A percentile compares a stretch with the other conserved stretches of the same genome.
Evolutionary conservation across 2,888 invertebrate species (phyloP).

Genomic region (Enoplolaimus lenunculus): DNA sequence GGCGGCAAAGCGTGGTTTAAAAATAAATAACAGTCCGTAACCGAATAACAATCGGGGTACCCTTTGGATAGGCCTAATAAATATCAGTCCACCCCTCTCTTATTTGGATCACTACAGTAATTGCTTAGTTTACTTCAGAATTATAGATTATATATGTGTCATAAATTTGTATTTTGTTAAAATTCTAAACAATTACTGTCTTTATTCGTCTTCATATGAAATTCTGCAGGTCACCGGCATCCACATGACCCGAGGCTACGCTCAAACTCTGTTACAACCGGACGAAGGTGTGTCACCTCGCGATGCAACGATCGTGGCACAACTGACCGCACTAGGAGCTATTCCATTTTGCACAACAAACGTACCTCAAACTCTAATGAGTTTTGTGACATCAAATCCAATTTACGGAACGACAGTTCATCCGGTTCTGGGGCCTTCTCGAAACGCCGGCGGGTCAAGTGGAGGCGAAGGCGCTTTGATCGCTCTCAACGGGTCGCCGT

Average conservation of each 20-base stretch:
- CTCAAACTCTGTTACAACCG: slow-evolving; percentile 35
- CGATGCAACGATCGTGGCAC: slow-evolving; percentile 24
- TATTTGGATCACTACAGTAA: too few relatives aligned
- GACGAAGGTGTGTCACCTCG: slow-evolving; percentile 26
- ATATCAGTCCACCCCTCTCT: too few relatives aligned
- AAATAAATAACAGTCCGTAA: too few relatives aligned
- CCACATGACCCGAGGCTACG: slow-evolving; percentile 39
- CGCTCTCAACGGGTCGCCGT: slow-evolving; percentile 42
- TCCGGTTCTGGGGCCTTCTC: slow-evolving; percentile 37
- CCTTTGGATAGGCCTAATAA: too few relatives aligned
- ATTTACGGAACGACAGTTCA: slow-evolving; percentile 44
- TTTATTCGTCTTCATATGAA: too few relatives aligned
- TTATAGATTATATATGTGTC: too few relatives aligned
- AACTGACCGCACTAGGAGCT: slow-evolving; percentile 42
- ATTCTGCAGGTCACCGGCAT: too few relatives aligned
- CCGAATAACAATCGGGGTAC: too few relatives aligned
- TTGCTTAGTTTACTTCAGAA: too few relatives aligned
- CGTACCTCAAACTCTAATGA: slow-evolving; percentile 41
- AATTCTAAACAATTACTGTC: too few relatives aligned
- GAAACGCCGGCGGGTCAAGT: slow-evolving; percentile 45
- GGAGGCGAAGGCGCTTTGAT: slow-evolving; percentile 46
- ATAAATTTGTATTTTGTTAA: too few relatives aligned
- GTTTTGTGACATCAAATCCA: slow-evolving; percentile 41
- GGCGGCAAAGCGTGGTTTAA: too few relatives aligned
- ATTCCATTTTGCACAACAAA: slow-evolving; percentile 46